Base-by-base conservation (phyloP, 2,888 invertebrate genomes). In the Gnatocerus cornutus region DNA sequence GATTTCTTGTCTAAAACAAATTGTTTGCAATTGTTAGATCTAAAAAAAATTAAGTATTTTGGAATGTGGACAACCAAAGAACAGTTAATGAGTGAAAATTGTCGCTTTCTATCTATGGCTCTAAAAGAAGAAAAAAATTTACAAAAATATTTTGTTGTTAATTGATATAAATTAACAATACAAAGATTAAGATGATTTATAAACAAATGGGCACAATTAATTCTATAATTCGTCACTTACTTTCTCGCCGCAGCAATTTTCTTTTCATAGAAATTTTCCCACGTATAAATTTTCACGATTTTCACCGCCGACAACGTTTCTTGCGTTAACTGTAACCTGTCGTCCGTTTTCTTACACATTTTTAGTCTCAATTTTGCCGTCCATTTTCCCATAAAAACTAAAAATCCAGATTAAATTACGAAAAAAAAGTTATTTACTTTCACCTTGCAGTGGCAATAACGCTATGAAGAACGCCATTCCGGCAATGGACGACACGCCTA, bases 241-340 rank as follows among this genome's bases (percentile, higher is more conserved):
- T 21, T 33, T 2, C 33, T 2, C 1, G 33, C 33, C 33, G n/a
- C 9, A 2, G 2, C 6, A 9, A 81, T 77, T 27, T 76, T 72
- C 21, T 69, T 66, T 14, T 72, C 72, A 58, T 80, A 81, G 65
- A 77, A 79, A 14, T 69, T 73, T 29, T 79, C 79, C 79, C 79
- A 79, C 0, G 76, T 76, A 67, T 77, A 78, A 78, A 79, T 79
- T 73, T 79, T 79, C 12, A 79, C 75, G 8, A 76, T 78, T 70
- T 78, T 78, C 7, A 79, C 78, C 1, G 77, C 73, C 4, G 76
- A 74, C 10, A 79, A 61, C 10, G 73, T 71, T 59, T 79, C 78
- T 45, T 77, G 77, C 0, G 77, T 79, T 1, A 76, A 39, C 63
- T 78, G 78, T 0, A 79, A 33, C 9, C 79, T 63, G 52, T 78